Conservation (phyloP, 23 tunicate species). For the Corella eumyota region DNA sequence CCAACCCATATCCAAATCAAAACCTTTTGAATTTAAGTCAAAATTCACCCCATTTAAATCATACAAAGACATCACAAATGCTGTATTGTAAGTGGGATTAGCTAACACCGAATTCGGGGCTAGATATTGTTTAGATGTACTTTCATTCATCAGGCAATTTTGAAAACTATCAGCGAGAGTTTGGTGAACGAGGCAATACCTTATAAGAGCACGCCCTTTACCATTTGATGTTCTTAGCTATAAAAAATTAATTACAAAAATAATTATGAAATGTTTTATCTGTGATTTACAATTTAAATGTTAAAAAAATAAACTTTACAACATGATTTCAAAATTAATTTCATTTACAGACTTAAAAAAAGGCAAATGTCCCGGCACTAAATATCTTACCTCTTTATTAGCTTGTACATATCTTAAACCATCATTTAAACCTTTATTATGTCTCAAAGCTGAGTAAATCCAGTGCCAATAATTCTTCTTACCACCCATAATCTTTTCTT, state of each 20-base stretch:
- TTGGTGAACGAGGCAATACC: constrained; percentile 93
- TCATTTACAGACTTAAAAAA: too few species aligned
- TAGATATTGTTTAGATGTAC: constrained; percentile 26
- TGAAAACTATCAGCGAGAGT: constrained; percentile 90
- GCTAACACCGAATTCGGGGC: constrained; percentile 24
- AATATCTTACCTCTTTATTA: constrained; percentile 71
- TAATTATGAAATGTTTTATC: not conserved
- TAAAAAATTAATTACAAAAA: not conserved
- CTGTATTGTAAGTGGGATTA: constrained; percentile 26
- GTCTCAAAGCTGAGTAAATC: constrained; percentile 56
- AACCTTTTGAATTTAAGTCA: constrained; percentile 87
- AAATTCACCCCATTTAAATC: constrained; percentile 85
- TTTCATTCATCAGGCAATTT: constrained; percentile 62
- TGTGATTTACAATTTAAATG: not conserved
- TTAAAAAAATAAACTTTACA: not conserved
- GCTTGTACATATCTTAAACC: constrained; percentile 74
- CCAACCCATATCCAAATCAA: constrained; percentile 90
- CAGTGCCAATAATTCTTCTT: constrained; percentile 73
- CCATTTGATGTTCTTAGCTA: constrained; percentile 73
- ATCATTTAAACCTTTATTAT: constrained; percentile 59
- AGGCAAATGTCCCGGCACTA: too few species aligned
- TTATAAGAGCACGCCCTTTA: constrained; percentile 72
- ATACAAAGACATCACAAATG: constrained; percentile 53
- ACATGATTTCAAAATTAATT: not conserved
- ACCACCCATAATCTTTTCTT: constrained; percentile 45